These are phyloP conservation scores for Acanthiza pusilla DNA, from an alignment of 2,797 vertebrate genomes.

Conservation along the genomic window DNA sequence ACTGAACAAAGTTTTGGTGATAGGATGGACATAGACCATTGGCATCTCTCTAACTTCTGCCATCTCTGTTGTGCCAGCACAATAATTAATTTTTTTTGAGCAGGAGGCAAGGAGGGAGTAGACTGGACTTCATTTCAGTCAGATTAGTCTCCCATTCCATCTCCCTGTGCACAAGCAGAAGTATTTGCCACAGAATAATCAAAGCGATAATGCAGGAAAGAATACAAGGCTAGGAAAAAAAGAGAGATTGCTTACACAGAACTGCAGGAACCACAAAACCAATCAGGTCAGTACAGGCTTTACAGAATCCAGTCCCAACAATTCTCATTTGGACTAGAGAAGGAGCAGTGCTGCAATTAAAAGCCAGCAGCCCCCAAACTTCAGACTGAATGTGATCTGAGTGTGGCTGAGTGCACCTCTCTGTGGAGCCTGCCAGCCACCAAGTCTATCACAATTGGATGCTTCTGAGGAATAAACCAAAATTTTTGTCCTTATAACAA, in stretches of 20 bases:
- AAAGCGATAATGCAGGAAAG: neutral
- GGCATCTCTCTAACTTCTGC: neutral
- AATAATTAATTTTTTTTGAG: neutral
- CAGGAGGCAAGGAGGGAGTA: neutral
- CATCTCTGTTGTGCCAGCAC: neutral
- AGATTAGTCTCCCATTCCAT: neutral
- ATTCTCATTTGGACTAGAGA: neutral
- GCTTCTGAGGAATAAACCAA: neutral
- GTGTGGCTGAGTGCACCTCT: neutral
- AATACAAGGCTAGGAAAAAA: neutral
- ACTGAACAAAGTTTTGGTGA: neutral
- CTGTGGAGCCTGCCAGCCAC: neutral
- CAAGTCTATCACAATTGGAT: neutral
- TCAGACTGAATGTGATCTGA: neutral
- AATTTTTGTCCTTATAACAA: neutral
- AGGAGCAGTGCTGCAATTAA: neutral
- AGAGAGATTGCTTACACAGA: neutral
- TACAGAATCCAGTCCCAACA: neutral
- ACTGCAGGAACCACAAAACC: neutral
- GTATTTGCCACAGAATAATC: neutral
- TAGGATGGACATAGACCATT: neutral
- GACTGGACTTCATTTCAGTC: neutral
- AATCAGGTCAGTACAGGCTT: neutral
- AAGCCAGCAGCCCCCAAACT: neutral
- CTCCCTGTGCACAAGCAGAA: neutral